Conservation (phyloP, 2,888 invertebrate species). For the Stenoptilia bipunctidactyla region DNA sequence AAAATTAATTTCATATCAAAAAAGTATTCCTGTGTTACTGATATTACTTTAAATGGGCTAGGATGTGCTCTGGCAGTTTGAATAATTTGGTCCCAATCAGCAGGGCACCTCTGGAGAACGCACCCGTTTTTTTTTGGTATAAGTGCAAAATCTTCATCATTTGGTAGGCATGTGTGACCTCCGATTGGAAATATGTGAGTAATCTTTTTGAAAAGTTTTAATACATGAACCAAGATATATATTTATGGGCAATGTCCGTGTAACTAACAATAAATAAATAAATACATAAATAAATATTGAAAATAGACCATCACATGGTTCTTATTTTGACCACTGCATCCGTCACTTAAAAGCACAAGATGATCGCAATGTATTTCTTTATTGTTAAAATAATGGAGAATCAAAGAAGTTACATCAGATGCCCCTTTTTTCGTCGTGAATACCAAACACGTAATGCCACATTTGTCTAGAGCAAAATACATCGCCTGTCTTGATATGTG, state of each 20-base stretch:
- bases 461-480: slow-evolving; percentile 10
- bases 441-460: slow-evolving; percentile 10
- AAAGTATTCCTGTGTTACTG: too few species aligned
- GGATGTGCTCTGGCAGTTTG: too few species aligned
- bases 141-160: slow-evolving; percentile 10
- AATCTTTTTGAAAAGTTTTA: slow-evolving; percentile 9
- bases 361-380: slow-evolving; percentile 5
- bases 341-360: slow-evolving; percentile 11
- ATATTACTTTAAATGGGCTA: too few species aligned
- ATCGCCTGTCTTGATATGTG: slow-evolving; percentile 9
- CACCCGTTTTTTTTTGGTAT: slow-evolving; percentile 6
- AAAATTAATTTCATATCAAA: too few species aligned
- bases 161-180: slow-evolving; percentile 9
- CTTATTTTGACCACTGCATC: slow-evolving; percentile 12
- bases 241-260: too few species aligned
- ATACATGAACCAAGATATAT: background rate
- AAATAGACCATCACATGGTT: slow-evolving; percentile 12
- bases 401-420: slow-evolving; percentile 10
- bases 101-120: too few species aligned
- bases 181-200: slow-evolving; percentile 8
- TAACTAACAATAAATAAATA: too few species aligned
- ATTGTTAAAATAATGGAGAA: slow-evolving; percentile 5
- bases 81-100: too few species aligned
- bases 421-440: slow-evolving; percentile 11
- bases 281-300: slow-evolving; percentile 10